Evolutionary conservation across 1,140 invertebrate genomes (phyloP).

Genomic region (Drosophila hydei): DNA sequence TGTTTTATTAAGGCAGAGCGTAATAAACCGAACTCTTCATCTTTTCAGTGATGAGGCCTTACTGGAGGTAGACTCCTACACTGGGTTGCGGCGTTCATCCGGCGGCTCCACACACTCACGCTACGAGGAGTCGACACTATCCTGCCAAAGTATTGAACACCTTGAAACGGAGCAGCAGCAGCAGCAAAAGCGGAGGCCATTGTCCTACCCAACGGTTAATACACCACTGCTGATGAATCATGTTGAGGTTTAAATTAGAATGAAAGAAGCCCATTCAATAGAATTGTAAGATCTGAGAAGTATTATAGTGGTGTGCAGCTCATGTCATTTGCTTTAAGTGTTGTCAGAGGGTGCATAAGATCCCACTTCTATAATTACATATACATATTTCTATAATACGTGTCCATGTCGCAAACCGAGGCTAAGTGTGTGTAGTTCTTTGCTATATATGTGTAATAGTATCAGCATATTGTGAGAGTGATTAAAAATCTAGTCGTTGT

Average conservation of each 20-base stretch:
- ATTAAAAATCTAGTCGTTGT: slow-evolving; percentile 79
- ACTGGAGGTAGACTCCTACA: slow-evolving; percentile 85
- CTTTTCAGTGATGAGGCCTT: slow-evolving; percentile 85
- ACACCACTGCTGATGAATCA: slow-evolving; percentile 79
- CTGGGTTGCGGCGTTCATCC: slow-evolving; percentile 81
- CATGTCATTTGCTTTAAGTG: slow-evolving; percentile 63
- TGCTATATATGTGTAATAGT: slow-evolving; percentile 38
- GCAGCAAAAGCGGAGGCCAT: slow-evolving; percentile 61
- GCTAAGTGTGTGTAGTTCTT: too few relatives aligned
- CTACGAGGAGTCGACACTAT: slow-evolving; percentile 79
- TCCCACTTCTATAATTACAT: not conserved
- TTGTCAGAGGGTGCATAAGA: slow-evolving; percentile 22
- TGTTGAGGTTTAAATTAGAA: slow-evolving; percentile 66
- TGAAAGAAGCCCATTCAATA: slow-evolving; percentile 36
- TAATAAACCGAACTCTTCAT: not conserved
- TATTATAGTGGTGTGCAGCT: slow-evolving; percentile 45
- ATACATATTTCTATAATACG: not conserved
- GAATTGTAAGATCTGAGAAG: slow-evolving; percentile 53
- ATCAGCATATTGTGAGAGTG: slow-evolving; percentile 78
- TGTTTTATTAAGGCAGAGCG: too few relatives aligned
- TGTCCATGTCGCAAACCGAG: too few relatives aligned
- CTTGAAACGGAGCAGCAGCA: slow-evolving; percentile 44
- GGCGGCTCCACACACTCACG: slow-evolving; percentile 74
- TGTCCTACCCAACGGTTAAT: slow-evolving; percentile 77
- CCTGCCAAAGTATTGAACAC: slow-evolving; percentile 84